Conservation (phyloP, 2,888 invertebrate species). For the Rapana venosa region DNA sequence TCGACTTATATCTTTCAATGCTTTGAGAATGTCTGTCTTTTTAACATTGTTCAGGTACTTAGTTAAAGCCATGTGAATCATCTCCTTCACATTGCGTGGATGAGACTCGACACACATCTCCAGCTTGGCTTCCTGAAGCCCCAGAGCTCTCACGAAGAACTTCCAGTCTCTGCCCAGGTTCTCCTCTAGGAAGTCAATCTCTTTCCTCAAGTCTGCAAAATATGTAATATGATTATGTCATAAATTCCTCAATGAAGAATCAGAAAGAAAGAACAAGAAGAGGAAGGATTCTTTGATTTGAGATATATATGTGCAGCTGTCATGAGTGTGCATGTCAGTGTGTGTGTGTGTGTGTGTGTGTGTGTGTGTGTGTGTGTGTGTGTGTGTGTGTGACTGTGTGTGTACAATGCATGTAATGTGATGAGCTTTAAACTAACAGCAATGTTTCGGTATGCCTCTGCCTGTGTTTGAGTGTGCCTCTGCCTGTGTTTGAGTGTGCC, state of each 20-base stretch:
- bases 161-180: constrained; percentile 63
- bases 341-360: not conserved
- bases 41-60: constrained; percentile 50
- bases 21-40: not conserved
- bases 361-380: too few relatives aligned
- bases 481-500: too few relatives aligned
- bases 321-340: not conserved
- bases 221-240: not conserved
- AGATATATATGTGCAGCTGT: not conserved
- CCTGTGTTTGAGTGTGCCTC: too few relatives aligned
- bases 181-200: constrained; percentile 57
- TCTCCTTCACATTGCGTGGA: constrained; percentile 59
- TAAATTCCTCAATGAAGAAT: not conserved
- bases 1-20: constrained; percentile 28
- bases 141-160: constrained; percentile 61
- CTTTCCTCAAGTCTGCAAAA: constrained; percentile 57
- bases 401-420: too few relatives aligned
- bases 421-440: too few relatives aligned
- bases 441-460: too few relatives aligned
- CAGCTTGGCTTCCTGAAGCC: constrained; percentile 58
- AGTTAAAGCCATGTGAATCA: constrained; percentile 59
- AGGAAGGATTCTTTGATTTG: too few relatives aligned
- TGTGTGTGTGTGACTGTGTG: too few relatives aligned
- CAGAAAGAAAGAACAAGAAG: not conserved
- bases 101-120: constrained; percentile 54